These are phyloP conservation scores for Lampris incognitus DNA, from an alignment of 2,113 vertebrate genomes.

Conservation along the genomic window DNA sequence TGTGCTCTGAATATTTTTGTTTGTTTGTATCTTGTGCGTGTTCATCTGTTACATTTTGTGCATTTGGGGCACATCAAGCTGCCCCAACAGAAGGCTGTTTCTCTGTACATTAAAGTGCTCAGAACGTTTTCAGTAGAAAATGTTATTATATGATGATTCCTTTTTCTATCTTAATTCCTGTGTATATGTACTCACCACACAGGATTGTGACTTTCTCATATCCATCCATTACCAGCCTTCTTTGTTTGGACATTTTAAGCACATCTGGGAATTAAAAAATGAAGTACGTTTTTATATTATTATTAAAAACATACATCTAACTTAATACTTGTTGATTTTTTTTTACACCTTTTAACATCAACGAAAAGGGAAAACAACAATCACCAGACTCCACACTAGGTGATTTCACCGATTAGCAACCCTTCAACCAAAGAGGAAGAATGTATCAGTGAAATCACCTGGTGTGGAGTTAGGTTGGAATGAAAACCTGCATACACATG, in stretches of 20 bases:
- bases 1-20: conserved; percentile 35
- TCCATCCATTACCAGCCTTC: conserved; percentile 11
- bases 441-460: too few relatives aligned
- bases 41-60: conserved; percentile 18
- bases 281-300: conserved; percentile 46
- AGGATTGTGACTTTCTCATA: conserved; percentile 17
- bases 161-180: not conserved
- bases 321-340: not conserved
- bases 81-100: conserved; percentile 45
- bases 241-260: conserved; percentile 23
- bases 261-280: conserved; percentile 18
- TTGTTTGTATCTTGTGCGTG: conserved; percentile 13
- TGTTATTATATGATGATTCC: conserved; percentile 2
- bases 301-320: conserved; percentile 56
- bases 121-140: conserved; percentile 13
- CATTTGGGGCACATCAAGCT: conserved; percentile 42
- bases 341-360: not conserved
- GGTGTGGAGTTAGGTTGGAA: too few relatives aligned
- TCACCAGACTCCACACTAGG: too few relatives aligned
- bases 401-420: too few relatives aligned
- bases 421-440: too few relatives aligned
- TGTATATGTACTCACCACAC: not conserved
- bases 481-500: too few relatives aligned
- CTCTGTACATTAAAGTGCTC: conserved; percentile 13
- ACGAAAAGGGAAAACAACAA: too few relatives aligned